These are phyloP conservation scores for Actinemys pallida DNA, from an alignment of 2,113 vertebrate genomes.

Conservation along the genomic window DNA sequence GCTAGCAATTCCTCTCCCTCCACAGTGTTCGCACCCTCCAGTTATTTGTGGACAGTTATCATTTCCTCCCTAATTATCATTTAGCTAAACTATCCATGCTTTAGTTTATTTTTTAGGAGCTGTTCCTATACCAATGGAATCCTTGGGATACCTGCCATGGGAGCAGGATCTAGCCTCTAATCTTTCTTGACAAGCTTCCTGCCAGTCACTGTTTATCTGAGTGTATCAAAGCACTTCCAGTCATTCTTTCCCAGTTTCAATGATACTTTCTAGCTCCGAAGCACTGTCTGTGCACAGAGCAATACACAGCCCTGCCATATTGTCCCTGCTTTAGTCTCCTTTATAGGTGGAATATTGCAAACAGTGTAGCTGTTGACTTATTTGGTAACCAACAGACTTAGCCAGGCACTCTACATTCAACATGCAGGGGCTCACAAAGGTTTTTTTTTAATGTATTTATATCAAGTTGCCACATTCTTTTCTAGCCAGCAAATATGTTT, in stretches of 20 bases:
- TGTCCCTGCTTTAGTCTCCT: background rate
- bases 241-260: background rate
- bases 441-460: background rate
- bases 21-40: background rate
- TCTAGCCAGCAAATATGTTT: background rate
- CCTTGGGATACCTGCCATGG: background rate
- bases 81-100: background rate
- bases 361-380: background rate
- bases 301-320: background rate
- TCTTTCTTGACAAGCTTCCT: background rate
- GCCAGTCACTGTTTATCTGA: background rate
- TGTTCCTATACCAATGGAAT: background rate
- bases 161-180: background rate
- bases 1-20: background rate
- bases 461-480: background rate
- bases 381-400: background rate
- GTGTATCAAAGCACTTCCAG: background rate
- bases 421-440: background rate
- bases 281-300: background rate
- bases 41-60: background rate
- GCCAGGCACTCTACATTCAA: background rate
- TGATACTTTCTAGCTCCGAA: background rate
- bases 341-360: background rate
- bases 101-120: background rate
- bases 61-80: background rate